Evolutionary conservation across 2,888 invertebrate species (phyloP).

Genomic region (Altica lythri): DNA sequence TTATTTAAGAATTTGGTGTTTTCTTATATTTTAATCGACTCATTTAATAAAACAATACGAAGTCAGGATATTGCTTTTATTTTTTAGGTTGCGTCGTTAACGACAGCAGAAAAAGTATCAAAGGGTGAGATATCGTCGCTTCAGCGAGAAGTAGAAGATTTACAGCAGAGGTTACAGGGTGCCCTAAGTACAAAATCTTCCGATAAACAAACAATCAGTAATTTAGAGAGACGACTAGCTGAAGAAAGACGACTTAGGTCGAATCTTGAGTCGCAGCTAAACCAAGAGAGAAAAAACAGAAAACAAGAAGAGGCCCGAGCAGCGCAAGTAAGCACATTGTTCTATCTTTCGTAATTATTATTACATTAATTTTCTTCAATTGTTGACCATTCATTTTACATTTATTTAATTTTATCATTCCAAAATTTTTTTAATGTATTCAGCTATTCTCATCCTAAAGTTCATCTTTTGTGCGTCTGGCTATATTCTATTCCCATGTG

Average conservation of each 20-base stretch:
- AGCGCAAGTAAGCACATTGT: conserved; percentile 54
- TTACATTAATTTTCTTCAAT: too few relatives aligned
- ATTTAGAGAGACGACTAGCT: conserved; percentile 78
- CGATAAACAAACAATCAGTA: conserved; percentile 77
- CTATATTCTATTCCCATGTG: too few relatives aligned
- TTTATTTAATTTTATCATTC: too few relatives aligned
- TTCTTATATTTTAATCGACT: too few relatives aligned
- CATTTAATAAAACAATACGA: too few relatives aligned
- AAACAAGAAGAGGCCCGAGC: conserved; percentile 60
- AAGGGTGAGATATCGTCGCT: conserved; percentile 76
- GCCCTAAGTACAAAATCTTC: conserved; percentile 72
- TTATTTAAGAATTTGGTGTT: too few relatives aligned
- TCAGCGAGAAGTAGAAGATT: conserved; percentile 84
- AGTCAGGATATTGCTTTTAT: conserved; percentile 3
- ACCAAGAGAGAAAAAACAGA: conserved; percentile 73
- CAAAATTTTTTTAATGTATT: too few relatives aligned
- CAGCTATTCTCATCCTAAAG: too few relatives aligned
- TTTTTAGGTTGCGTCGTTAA: conserved; percentile 63
- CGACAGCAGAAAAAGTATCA: conserved; percentile 69
- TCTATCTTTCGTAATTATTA: too few relatives aligned
- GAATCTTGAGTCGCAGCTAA: conserved; percentile 73
- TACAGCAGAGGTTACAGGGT: conserved; percentile 82
- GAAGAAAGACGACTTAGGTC: conserved; percentile 84
- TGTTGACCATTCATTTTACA: too few relatives aligned
- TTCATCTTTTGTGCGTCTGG: too few relatives aligned